Conservation (phyloP, 1,140 invertebrate genomes). For the Trachymyrmex septentrionalis region DNA sequence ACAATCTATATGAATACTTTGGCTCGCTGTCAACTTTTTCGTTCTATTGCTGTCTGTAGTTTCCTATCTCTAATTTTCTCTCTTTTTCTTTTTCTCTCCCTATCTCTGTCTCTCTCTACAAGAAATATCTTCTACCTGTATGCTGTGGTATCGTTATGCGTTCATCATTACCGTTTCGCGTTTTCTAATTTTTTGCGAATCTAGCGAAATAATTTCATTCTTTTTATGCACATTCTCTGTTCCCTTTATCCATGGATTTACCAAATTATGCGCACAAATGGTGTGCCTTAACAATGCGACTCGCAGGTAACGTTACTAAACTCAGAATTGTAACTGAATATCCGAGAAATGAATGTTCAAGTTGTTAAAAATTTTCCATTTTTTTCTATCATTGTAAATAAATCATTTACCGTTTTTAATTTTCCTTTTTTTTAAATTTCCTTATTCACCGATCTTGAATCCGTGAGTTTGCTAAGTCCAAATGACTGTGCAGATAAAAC, state of each 20-base stretch:
- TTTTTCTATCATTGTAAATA: not conserved
- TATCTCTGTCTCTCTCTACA: not conserved
- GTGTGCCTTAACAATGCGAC: slow-evolving; percentile 9
- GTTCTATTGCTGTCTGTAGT: slow-evolving; percentile 12
- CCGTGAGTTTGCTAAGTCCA: not conserved
- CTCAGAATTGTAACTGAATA: not conserved
- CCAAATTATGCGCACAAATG: slow-evolving; percentile 18
- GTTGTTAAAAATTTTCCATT: not conserved
- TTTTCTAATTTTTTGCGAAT: slow-evolving; percentile 21
- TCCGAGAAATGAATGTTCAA: not conserved
- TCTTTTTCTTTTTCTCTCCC: not conserved
- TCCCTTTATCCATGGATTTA: slow-evolving; percentile 5
- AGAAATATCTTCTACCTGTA: slow-evolving; percentile 3
- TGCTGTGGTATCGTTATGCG: slow-evolving; percentile 16
- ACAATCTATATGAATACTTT: slow-evolving; percentile 24
- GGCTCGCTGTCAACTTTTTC: slow-evolving; percentile 27
- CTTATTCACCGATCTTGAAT: not conserved
- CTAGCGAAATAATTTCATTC: slow-evolving; percentile 38
- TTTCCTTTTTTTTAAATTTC: not conserved
- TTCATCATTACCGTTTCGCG: slow-evolving; percentile 36
- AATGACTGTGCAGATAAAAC: slow-evolving; percentile 41
- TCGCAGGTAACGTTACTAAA: slow-evolving; percentile 9
- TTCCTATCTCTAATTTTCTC: not conserved
- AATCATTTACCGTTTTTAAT: not conserved
- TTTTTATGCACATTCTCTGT: not conserved